These are phyloP conservation scores for Drosophila watanabei DNA, from an alignment of 1,140 invertebrate species.

Conservation along the genomic window DNA sequence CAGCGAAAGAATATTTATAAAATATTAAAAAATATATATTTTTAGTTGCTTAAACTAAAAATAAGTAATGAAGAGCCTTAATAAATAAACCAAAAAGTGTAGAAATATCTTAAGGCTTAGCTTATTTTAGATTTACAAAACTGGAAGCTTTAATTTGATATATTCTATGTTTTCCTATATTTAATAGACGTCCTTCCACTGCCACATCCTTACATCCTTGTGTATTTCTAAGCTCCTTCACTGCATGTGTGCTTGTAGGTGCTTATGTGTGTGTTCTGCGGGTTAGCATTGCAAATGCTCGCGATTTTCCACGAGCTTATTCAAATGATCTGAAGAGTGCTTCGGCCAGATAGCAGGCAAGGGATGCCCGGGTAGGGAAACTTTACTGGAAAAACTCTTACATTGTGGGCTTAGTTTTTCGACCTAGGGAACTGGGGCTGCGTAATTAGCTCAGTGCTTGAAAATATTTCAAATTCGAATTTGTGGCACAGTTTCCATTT, in stretches of 20 bases:
- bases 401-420: conserved; percentile 24
- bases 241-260: neutral
- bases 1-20: no score
- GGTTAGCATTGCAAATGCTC: conserved; percentile 58
- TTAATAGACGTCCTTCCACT: neutral
- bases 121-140: neutral
- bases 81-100: neutral
- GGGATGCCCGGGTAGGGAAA: neutral
- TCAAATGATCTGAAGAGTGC: conserved; percentile 61
- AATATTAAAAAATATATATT: neutral
- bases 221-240: neutral
- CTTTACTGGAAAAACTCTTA: neutral
- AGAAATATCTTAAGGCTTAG: neutral
- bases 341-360: conserved; percentile 37
- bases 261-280: conserved; percentile 14
- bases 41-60: no score
- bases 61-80: neutral
- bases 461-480: conserved; percentile 13
- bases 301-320: conserved; percentile 53
- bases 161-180: neutral
- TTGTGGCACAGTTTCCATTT: conserved; percentile 35
- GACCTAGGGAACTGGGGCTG: neutral
- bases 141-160: neutral
- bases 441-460: conserved; percentile 39
- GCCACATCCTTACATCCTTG: neutral